Conservation (phyloP, 2,113 vertebrate genomes). For the Bostrychus sinensis region DNA sequence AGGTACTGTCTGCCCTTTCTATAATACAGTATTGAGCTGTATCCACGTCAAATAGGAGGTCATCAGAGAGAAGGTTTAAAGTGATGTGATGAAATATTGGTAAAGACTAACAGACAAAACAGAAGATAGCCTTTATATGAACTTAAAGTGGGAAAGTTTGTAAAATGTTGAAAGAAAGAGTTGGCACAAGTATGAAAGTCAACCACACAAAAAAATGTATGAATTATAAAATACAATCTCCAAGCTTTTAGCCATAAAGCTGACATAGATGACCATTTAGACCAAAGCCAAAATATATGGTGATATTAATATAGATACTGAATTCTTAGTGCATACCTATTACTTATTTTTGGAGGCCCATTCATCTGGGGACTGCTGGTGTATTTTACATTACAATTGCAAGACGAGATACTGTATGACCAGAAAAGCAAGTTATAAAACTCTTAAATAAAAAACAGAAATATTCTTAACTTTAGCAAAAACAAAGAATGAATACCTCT, state of each 20-base stretch:
- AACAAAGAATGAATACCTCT: conserved; percentile 27
- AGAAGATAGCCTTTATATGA: too few species aligned
- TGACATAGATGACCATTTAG: too few species aligned
- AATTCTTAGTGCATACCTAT: neutral
- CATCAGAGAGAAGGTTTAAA: neutral
- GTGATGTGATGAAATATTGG: neutral
- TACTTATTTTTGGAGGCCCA: neutral
- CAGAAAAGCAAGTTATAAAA: neutral
- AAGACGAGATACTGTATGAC: too few species aligned
- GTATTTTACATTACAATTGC: neutral
- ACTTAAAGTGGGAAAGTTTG: too few species aligned
- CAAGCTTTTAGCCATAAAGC: too few species aligned
- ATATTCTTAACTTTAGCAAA: conserved; percentile 35
- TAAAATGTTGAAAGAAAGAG: too few species aligned
- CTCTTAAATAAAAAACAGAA: neutral
- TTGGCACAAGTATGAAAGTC: too few species aligned
- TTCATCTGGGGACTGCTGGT: neutral
- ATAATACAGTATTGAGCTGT: neutral
- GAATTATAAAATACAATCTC: too few species aligned
- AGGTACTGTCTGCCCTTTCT: neutral
- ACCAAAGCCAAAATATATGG: neutral
- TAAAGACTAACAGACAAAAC: neutral
- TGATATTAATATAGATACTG: neutral
- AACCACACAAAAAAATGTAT: too few species aligned
- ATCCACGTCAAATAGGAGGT: neutral